These are phyloP conservation scores for Ceratothoa steindachneri DNA, from an alignment of 2,888 invertebrate species.

Conservation along the genomic window DNA sequence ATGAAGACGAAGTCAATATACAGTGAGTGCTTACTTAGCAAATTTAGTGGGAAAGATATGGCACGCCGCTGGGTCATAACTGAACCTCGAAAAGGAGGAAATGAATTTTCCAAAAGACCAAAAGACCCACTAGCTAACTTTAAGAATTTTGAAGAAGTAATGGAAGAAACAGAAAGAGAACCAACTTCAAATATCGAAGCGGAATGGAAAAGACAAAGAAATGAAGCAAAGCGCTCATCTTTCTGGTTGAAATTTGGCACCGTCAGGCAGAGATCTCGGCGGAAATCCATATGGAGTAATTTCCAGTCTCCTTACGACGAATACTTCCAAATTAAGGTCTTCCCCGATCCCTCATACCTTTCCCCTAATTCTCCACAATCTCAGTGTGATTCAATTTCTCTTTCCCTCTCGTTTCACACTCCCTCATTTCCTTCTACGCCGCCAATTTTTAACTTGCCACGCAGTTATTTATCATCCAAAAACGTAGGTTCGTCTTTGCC, in stretches of 20 bases:
- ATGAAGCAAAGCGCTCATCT: neutral
- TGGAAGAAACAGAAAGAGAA: neutral
- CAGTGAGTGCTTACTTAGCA: too few species aligned
- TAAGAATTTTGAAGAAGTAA: neutral
- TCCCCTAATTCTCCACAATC: neutral
- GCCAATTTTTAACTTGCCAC: neutral
- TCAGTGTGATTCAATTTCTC: neutral
- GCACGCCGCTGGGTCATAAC: too few species aligned
- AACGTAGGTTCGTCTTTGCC: neutral
- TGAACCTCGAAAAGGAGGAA: neutral
- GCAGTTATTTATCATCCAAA: neutral
- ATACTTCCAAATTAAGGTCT: neutral
- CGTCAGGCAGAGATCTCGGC: neutral
- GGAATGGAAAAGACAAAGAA: neutral
- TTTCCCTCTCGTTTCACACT: neutral
- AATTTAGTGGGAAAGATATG: too few species aligned
- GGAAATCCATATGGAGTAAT: neutral
- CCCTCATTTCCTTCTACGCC: neutral
- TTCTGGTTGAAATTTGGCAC: neutral
- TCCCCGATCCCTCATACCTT: neutral
- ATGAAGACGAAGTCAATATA: too few species aligned
- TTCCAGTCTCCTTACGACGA: constrained; percentile 1
- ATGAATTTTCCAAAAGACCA: neutral
- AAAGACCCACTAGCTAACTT: neutral
- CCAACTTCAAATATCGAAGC: neutral